Percentiles rank a stretch among this genome's conserved stretches.
Evolutionary conservation across 2,113 vertebrate species (phyloP).

Genomic region (Neolamprologus falcicula): DNA sequence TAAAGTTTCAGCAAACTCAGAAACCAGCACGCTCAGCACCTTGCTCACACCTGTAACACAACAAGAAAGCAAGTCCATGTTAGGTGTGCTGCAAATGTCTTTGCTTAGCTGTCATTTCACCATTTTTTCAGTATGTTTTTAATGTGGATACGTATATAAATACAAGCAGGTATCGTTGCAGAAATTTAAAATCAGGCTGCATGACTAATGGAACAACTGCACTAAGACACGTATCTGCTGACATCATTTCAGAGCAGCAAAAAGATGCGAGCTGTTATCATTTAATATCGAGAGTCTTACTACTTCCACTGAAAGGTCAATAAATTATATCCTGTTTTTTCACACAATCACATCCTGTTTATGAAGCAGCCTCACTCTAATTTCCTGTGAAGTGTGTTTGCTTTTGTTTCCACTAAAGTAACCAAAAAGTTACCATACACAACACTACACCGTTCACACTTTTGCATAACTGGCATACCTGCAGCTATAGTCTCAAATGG

Average conservation of each 20-base stretch:
- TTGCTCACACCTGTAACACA: slow-evolving; percentile 37
- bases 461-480: slow-evolving; percentile 32
- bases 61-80: neutral
- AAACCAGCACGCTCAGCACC: slow-evolving; percentile 50
- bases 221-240: neutral
- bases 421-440: neutral
- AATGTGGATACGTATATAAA: neutral
- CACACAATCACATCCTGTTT: neutral
- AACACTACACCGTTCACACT: neutral
- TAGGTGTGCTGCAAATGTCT: neutral
- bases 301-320: neutral
- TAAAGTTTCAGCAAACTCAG: slow-evolving; percentile 54
- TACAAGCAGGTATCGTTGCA: neutral
- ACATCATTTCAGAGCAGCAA: neutral
- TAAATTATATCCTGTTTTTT: neutral
- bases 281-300: neutral
- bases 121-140: neutral
- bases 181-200: neutral
- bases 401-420: neutral
- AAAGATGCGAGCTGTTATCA: neutral
- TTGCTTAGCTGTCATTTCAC: neutral
- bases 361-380: neutral
- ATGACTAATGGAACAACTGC: neutral
- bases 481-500: slow-evolving; percentile 38
- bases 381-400: neutral